Evolutionary conservation across 1,140 invertebrate species (phyloP).

Genomic region (Aleiodes sp.): DNA sequence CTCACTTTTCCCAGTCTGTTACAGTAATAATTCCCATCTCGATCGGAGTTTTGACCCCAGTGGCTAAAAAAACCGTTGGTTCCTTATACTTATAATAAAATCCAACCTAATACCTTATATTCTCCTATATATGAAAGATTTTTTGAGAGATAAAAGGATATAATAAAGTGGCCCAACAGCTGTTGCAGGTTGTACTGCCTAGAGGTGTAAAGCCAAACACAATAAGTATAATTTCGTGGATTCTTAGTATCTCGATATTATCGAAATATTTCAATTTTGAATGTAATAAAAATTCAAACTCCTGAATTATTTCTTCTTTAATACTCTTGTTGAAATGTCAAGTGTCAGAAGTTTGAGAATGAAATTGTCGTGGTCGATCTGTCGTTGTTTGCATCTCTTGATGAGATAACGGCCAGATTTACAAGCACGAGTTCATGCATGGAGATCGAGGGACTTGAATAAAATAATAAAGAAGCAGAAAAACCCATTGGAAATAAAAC

Average conservation of each 20-base stretch:
- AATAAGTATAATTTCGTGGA: not conserved
- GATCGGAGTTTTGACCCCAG: not conserved
- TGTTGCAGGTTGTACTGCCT: not conserved
- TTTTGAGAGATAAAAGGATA: not conserved
- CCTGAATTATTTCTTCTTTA: not conserved
- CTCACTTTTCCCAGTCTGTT: too few species aligned
- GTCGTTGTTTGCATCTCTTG: conserved; percentile 8
- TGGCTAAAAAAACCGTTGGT: not conserved
- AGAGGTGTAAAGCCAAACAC: conserved; percentile 9
- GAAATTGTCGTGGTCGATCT: conserved; percentile 19
- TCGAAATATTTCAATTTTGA: not conserved
- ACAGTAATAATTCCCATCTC: not conserved
- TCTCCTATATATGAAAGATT: conserved; percentile 8
- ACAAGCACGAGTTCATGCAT: conserved; percentile 15
- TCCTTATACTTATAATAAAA: conserved; percentile 18
- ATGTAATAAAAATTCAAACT: not conserved
- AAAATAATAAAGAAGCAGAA: not conserved
- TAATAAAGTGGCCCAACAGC: not conserved
- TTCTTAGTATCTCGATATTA: not conserved
- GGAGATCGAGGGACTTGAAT: not conserved
- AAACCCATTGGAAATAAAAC: not conserved
- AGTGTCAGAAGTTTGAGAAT: conserved; percentile 10
- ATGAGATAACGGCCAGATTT: conserved; percentile 4
- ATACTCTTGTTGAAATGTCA: not conserved
- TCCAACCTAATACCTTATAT: conserved; percentile 10